A percentile compares a stretch with the other conserved stretches of the same genome.
phyloP scores from a whole-genome alignment of 1,140 invertebrate species.

The Drosophila trapezifrons region DNA sequence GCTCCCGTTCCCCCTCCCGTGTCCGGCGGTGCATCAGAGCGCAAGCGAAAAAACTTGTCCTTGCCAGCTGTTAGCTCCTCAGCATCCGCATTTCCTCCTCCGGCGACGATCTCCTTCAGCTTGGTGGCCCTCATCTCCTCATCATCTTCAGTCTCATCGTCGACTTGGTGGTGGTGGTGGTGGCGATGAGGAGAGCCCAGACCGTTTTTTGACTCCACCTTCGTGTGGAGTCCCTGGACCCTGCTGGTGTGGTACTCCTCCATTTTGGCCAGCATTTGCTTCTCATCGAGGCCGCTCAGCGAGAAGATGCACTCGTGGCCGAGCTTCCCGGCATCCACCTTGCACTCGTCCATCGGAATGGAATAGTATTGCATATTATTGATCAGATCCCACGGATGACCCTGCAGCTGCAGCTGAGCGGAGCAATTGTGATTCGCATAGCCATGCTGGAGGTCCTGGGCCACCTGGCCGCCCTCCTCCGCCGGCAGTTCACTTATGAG shows the following conservation, averaged over 20 bases:
- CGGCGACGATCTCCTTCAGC: slow-evolving; percentile 25
- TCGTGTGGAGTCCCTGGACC: slow-evolving; percentile 24
- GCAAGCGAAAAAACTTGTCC: slow-evolving; percentile 82
- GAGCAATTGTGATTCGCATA: slow-evolving; percentile 83
- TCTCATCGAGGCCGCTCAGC: slow-evolving; percentile 86
- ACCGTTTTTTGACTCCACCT: slow-evolving; percentile 80
- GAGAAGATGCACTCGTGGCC: slow-evolving; percentile 85
- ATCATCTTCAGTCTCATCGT: slow-evolving; percentile 64
- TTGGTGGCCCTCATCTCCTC: slow-evolving; percentile 62
- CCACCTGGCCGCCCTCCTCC: slow-evolving; percentile 55
- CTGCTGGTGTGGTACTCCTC: slow-evolving; percentile 56
- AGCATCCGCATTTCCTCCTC: slow-evolving; percentile 1
- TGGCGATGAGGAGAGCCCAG: slow-evolving; percentile 82
- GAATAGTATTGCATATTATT: slow-evolving; percentile 86
- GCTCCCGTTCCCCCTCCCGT: slow-evolving; percentile 54
- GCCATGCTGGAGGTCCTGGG: slow-evolving; percentile 57
- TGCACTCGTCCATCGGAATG: slow-evolving; percentile 86
- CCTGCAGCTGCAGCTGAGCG: slow-evolving; percentile 85
- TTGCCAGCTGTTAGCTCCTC: slow-evolving; percentile 36
- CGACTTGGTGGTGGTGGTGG: slow-evolving; percentile 49
- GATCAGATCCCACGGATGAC: slow-evolving; percentile 86
- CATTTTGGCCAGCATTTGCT: slow-evolving; percentile 85
- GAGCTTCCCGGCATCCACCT: slow-evolving; percentile 80
- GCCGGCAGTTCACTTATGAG: slow-evolving; percentile 71
- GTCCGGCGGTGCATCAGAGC: slow-evolving; percentile 64